Evolutionary conservation across 1,140 invertebrate species (phyloP), one percentile per base, ranked within the genome.

Genomic region (Hetaerina americana): DNA sequence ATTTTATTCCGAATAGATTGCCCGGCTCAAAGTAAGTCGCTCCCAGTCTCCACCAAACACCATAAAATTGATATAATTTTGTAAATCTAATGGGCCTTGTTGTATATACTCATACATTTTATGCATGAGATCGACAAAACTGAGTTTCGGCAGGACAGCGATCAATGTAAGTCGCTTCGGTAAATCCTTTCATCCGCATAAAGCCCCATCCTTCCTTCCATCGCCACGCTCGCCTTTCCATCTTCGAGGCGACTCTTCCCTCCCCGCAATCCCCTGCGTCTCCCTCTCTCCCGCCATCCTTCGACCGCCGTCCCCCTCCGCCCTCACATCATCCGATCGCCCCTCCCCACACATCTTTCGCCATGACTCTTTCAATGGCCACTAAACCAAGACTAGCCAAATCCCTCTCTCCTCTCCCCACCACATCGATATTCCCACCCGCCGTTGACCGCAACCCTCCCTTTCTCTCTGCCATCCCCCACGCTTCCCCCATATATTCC

Each of bases 221-320:
- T 57, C 22, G 22, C 40, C 40, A 57, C 40, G 40, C n/a, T 70
- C 22, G 26, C 71, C 25, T 26, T 71, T 40, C 5, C 27, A 18
- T 18, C 40, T 25, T 66, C 27, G 24, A 27, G 18, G 26, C 71
- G n/a, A 26, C 71, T 72, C 27, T 29, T 67, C 71, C 26, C 0
- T 24, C 26, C 70, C 66, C 31, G 66, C 40, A 66, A n/a, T 49
- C 70, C 31, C 26, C 25, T 29, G 15, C n/a, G 22, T 25, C 26
- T 27, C 70, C 70, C 28, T 26, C 27, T 72, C 31, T 72, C 24
- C 27, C 27, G 3, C 70, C 57, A 10, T n/a, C n/a, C n/a, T n/a
- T n/a, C n/a, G n/a, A n/a, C n/a, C n/a, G 26, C 71, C n/a, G 18
- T 66, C 68, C 27, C 24, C 26, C 71, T 26, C 0, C 26, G 15